phyloP scores from a whole-genome alignment of 2,888 invertebrate species.

The Theretra japonica region DNA sequence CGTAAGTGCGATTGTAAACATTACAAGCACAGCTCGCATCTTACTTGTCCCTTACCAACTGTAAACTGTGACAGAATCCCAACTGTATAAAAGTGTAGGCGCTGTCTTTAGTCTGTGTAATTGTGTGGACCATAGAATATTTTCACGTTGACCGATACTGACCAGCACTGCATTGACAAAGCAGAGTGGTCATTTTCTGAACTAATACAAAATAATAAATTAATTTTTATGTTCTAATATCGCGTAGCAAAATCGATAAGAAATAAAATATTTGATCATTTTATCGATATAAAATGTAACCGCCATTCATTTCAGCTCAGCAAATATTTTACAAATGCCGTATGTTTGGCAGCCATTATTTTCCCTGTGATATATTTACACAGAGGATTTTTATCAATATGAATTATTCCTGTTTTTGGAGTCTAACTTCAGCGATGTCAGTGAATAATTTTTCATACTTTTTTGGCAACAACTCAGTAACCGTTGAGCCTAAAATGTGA shows the following conservation, averaged over 20 bases:
- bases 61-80: neutral
- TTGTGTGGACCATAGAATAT: no score
- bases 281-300: no score
- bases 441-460: conserved; percentile 1
- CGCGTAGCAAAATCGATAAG: no score
- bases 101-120: no score
- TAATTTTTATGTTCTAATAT: no score
- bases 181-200: no score
- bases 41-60: neutral
- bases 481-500: neutral
- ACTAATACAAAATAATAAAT: no score
- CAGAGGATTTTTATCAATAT: conserved; percentile 38
- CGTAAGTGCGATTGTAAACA: neutral
- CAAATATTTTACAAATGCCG: neutral
- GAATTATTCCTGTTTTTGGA: conserved; percentile 22
- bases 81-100: neutral
- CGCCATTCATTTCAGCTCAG: no score
- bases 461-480: conserved; percentile 9
- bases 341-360: neutral
- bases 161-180: no score
- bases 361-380: conserved; percentile 24
- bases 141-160: no score
- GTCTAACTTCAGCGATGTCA: neutral
- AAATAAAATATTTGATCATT: no score
- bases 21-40: neutral